Evolutionary conservation across 2,888 invertebrate species (phyloP), one percentile per base, ranked within the genome.

Genomic region (Abrostola triplasia): DNA sequence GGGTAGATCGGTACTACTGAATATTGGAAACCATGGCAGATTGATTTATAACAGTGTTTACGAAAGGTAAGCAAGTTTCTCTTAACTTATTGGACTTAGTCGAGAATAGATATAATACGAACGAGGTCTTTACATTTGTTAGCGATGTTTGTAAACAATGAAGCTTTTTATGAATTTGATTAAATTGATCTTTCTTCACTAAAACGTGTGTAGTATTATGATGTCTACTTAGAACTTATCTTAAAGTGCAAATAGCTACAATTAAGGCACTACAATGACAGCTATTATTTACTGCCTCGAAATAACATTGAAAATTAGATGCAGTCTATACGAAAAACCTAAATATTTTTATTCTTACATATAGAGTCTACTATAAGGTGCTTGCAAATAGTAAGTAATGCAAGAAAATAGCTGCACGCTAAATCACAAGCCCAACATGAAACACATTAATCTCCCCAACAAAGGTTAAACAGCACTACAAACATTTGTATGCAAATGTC

Each of bases 401-500:
- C 13, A 13, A 47, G 8, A 47, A 24, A 47, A 24, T 24, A 47
- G 44, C 44, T 9, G 9, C 44, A 24, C 44, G 24, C 36, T 65
- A 60, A 59, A 58, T 24, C 40, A 36, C 24, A 24, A 47, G 24
- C 50, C 49, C 54, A 50, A 53, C 24, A 56, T 41, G 55, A 40
- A 12, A 44, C 44, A 44, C 59, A 70, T 73, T 66, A 74, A 74
- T 73, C 62, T 65, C 50, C 48, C 50, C 41, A 52, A 67, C 75
- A 74, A 74, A 74, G 50, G 67, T 67, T 70, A 74, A 73, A 62
- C 66, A 61, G 55, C 61, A 65, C 55, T 62, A 49, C 67, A 79
- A 76, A 78, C 78, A 72, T 78, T 79, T 66, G 62, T 75, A 78
- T 77, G 75, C 77, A 77, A 78, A 78, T 78, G 62, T 66, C 36